Evolutionary conservation across 2,113 vertebrate genomes (phyloP).

Genomic region (Ailuropoda melanoleuca): DNA sequence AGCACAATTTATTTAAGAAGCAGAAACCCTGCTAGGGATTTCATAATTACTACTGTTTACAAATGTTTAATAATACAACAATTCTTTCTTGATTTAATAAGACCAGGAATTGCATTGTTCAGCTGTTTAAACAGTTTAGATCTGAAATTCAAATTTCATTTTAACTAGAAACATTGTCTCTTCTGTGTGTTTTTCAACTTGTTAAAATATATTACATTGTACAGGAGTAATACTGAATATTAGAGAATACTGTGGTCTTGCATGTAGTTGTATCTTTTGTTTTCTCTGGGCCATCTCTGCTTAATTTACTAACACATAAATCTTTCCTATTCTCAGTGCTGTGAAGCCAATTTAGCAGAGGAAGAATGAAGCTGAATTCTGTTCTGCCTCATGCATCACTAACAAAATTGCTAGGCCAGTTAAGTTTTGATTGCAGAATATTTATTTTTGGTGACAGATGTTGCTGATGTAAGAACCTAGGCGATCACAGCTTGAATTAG

Average conservation of each 20-base stretch:
- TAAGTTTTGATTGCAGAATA: conserved; percentile 68
- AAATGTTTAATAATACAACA: not conserved
- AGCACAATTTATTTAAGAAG: not conserved
- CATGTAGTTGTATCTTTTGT: conserved; percentile 24
- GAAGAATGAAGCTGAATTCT: conserved; percentile 53
- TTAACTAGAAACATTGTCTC: not conserved
- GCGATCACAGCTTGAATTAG: conserved; percentile 43
- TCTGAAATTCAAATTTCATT: conserved; percentile 47
- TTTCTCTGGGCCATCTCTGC: conserved; percentile 27
- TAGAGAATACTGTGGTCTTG: not conserved
- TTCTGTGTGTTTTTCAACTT: conserved; percentile 24
- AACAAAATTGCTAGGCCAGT: conserved; percentile 64
- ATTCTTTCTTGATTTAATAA: conserved; percentile 37
- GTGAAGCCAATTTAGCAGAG: conserved; percentile 55
- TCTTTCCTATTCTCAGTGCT: conserved; percentile 22
- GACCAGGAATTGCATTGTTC: not conserved
- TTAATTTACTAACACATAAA: conserved; percentile 67
- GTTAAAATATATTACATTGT: not conserved
- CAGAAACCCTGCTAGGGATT: not conserved
- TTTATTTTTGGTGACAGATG: conserved; percentile 72
- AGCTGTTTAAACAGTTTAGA: conserved; percentile 1
- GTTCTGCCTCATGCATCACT: conserved; percentile 64
- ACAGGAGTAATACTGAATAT: not conserved
- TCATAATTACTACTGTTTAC: conserved; percentile 25
- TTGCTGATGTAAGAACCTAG: conserved; percentile 59